These are phyloP conservation scores for Brachionus angularis DNA, from an alignment of 1,140 invertebrate species.

Conservation along the genomic window DNA sequence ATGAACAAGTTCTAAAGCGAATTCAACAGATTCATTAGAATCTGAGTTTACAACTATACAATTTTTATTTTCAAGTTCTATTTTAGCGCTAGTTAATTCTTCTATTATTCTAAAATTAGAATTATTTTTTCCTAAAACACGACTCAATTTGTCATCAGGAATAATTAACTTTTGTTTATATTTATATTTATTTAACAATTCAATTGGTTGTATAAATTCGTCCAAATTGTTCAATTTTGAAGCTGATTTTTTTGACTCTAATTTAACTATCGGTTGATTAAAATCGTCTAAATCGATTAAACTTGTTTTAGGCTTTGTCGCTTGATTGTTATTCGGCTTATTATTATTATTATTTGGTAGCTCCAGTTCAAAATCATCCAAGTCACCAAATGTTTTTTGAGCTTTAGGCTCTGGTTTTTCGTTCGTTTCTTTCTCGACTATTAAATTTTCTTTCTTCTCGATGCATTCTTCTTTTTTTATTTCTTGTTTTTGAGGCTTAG, in stretches of 20 bases:
- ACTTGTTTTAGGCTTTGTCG: no score
- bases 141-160: not conserved
- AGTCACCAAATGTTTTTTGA: not conserved
- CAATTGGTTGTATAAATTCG: slow-evolving; percentile 18
- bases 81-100: slow-evolving; percentile 1
- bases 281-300: slow-evolving; percentile 23
- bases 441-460: not conserved
- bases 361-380: slow-evolving; percentile 2
- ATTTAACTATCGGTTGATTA: not conserved
- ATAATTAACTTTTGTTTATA: not conserved
- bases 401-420: no score
- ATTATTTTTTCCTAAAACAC: not conserved
- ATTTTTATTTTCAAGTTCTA: not conserved
- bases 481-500: no score
- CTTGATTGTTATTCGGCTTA: no score
- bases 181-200: not conserved
- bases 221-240: slow-evolving; percentile 8
- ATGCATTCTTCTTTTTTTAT: no score
- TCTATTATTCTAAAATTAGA: not conserved
- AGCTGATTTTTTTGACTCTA: not conserved
- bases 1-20: slow-evolving; percentile 2
- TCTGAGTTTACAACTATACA: not conserved
- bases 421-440: not conserved
- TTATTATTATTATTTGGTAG: not conserved
- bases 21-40: slow-evolving; percentile 3